A percentile compares a stretch with the other conserved stretches of the same genome.
Evolutionary conservation across 1,140 invertebrate species (phyloP).

Genomic region (Calycopis cecrops): DNA sequence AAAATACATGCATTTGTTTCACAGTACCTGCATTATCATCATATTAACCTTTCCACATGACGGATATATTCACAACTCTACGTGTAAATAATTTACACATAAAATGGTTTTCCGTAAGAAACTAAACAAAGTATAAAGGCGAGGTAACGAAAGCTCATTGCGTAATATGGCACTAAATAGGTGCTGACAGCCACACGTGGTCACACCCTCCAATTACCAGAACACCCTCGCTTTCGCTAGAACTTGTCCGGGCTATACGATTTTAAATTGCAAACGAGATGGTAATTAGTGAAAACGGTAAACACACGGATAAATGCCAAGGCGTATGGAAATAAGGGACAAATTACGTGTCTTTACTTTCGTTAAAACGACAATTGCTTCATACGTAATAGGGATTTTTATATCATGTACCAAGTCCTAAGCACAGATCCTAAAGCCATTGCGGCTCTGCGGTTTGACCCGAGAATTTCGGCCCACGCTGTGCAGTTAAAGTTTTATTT

Average conservation of each 20-base stretch:
- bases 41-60: too few species aligned
- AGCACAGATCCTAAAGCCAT: too few species aligned
- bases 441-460: too few species aligned
- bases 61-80: too few species aligned
- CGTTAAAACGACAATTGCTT: conserved; percentile 58
- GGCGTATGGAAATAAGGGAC: conserved; percentile 70
- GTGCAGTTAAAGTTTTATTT: too few species aligned
- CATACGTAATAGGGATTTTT: conserved; percentile 31
- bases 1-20: too few species aligned
- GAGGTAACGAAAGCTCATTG: too few species aligned
- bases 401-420: background rate
- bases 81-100: too few species aligned
- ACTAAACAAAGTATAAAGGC: too few species aligned
- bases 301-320: conserved; percentile 61
- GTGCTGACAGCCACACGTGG: conserved; percentile 11
- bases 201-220: conserved; percentile 56
- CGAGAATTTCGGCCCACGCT: too few species aligned
- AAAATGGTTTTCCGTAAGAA: too few species aligned
- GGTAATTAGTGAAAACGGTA: conserved; percentile 72
- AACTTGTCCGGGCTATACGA: conserved; percentile 26
- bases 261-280: conserved; percentile 73
- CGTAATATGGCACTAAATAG: conserved; percentile 10
- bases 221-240: conserved; percentile 55
- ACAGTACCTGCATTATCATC: too few species aligned
- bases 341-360: conserved; percentile 70